Conservation (phyloP, 2,113 vertebrate genomes). For the Gracilinanus agilis region DNA sequence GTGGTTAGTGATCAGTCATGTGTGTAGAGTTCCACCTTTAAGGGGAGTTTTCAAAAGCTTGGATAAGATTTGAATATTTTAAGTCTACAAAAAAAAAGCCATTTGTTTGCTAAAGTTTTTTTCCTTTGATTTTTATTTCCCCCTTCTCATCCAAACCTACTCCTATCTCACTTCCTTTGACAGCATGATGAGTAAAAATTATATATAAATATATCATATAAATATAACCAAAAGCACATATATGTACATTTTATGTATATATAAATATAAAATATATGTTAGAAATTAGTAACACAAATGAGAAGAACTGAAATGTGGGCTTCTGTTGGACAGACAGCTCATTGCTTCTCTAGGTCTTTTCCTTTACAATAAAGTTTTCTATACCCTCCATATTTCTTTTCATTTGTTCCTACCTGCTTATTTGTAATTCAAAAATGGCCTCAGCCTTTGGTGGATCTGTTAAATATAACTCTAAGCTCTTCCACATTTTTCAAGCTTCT, state of each 20-base stretch:
- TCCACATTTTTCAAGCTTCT: background rate
- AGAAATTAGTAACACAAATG: background rate
- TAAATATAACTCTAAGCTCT: background rate
- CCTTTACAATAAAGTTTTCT: background rate
- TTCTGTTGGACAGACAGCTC: background rate
- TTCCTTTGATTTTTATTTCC: background rate
- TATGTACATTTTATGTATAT: too few species aligned
- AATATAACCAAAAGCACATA: too few species aligned
- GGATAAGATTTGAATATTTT: constrained; percentile 16
- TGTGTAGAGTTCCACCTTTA: constrained; percentile 48
- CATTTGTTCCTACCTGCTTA: background rate
- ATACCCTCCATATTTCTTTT: background rate
- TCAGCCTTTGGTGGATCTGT: background rate
- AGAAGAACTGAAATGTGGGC: background rate
- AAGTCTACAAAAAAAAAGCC: constrained; percentile 24
- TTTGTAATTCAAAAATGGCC: background rate
- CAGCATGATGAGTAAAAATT: background rate
- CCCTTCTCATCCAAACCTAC: background rate
- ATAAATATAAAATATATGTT: background rate
- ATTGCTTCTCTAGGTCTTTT: background rate
- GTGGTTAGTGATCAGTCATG: constrained; percentile 29
- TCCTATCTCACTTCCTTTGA: background rate
- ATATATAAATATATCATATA: too few species aligned
- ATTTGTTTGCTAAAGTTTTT: constrained; percentile 37
- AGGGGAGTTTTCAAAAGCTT: constrained; percentile 16